Evolutionary conservation across 2,797 vertebrate species (phyloP).

Genomic region (Bufotes viridis): DNA sequence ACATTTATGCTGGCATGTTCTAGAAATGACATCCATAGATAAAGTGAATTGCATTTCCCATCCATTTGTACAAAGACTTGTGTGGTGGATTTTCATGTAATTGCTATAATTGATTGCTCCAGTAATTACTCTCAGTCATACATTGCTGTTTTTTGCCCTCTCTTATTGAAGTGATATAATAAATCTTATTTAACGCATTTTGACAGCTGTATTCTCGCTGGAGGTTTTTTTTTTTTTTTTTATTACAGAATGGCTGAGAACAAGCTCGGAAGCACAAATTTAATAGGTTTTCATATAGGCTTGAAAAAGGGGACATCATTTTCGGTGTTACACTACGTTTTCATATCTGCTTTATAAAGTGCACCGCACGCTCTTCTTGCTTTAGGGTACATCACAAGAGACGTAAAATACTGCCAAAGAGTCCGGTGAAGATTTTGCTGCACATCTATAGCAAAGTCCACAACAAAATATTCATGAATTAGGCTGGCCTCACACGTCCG

Average conservation of each 20-base stretch:
- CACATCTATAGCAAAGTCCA: too few species aligned
- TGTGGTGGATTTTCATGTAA: slow-evolving; percentile 31
- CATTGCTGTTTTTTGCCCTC: slow-evolving; percentile 7
- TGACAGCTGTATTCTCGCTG: slow-evolving; percentile 27
- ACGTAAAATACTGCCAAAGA: too few species aligned
- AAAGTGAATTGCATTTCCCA: slow-evolving; percentile 20
- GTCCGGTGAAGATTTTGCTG: too few species aligned
- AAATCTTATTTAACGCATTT: slow-evolving; percentile 47
- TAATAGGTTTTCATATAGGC: too few species aligned
- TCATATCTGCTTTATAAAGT: neutral
- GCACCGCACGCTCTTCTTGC: too few species aligned
- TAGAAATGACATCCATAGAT: neutral
- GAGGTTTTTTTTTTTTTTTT: neutral
- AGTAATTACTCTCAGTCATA: slow-evolving; percentile 35
- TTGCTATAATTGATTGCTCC: slow-evolving; percentile 48
- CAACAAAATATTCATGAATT: too few species aligned
- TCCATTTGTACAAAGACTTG: neutral
- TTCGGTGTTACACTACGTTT: too few species aligned
- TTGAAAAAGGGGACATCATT: neutral
- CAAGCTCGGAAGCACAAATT: neutral
- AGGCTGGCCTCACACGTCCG: too few species aligned
- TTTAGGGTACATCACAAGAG: too few species aligned
- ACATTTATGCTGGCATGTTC: neutral
- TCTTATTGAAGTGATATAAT: slow-evolving; percentile 50
- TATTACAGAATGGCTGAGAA: neutral